Evolutionary conservation across 2,888 invertebrate species (phyloP), one percentile per base, ranked within the genome.

Genomic region (Alviniconcha strummeri): DNA sequence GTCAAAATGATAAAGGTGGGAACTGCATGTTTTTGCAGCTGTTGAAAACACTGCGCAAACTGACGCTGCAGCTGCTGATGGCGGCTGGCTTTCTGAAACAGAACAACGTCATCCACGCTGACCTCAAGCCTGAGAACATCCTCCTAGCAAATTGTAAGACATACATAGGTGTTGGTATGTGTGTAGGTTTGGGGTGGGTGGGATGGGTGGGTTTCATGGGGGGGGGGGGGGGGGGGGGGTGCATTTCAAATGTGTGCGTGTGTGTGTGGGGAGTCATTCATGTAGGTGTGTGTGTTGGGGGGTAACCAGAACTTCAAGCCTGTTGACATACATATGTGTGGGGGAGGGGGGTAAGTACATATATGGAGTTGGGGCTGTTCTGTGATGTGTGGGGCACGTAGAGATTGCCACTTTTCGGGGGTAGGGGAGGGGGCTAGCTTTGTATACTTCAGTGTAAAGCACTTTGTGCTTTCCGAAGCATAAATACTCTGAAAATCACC

Each of bases 101-200:
- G 84, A 90, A 91, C 84, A 90, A 91, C 85, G 87, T 90, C 74
- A 92, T 93, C 81, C 93, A 93, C 83, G 91, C 92, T 55, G 93
- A 93, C 87, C 88, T 93, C 17, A 93, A 93, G 86, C 92, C 92
- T 15, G 91, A 91, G n/a, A 93, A 92, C 84, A 89, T 92, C 74
- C 89, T 92, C 0, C 87, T 92, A 1, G 86, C 89, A 82, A 85
- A 88, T 82, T 89, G 92, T 92, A 82, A 83, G 86, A 84, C 67
- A 19, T 15, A 60, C 5, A 9, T 69, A 7, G 11, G 19, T 78
- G n/a, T 52, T 19, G 75, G 36, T 64, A 17, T 9, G 64, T 9
- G 64, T 0, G 64, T 9, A 9, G 0, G 64, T 9, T 11, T 36
- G 36, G 36, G 36, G 36, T 36, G 36, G 36, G 36, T 36, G 36